Base-by-base conservation (phyloP, 2,113 vertebrate species). In the Ovibos moschatus region DNA sequence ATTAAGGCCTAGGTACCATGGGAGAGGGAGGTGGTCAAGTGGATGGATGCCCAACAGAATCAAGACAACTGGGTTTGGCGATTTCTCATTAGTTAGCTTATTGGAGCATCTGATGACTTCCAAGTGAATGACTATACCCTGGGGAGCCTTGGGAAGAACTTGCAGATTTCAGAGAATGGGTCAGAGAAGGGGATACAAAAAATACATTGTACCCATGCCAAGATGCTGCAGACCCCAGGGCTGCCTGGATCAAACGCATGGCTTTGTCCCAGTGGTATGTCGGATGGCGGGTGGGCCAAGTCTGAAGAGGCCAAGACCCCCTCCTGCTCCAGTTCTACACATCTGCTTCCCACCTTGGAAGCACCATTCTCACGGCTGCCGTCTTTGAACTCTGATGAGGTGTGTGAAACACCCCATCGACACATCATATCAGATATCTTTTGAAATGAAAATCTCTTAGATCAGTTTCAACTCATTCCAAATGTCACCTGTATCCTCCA, bases 341-440 rank as follows among this genome's bases (percentile, higher is more conserved):
- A 98, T 98, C 98, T 98, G 98, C 87, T 95, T 51, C 21, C 94
- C 98, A 98, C 97, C 98, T 98, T 98, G 98, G 83, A 58, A 43
- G 55, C 51, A 0, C 82, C 71, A n/a, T 67, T 16, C 90, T 43
- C 33, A 13, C 15, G 96, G 83, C 74, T 62, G 14, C 67, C 1
- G 93, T 21, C 98, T 98, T 98, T 98, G 98, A 98, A 98, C 98
- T 98, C 82, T 87, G 96, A 97, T 93, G 97, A 98, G 97, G 98
- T 98, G 98, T 95, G 87, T 2, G 95, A 87, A 97, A 98, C 89
- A 78, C 96, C 81, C 98, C 97, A 97, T 98, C 91, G 79, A 95
- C 98, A 98, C 95, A 81, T 92, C 91, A 7, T 87, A 94, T 98
- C 97, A 40, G 91, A 94, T 96, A 91, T 51, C 98, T 97, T 98